phyloP scores from a whole-genome alignment of 1,140 invertebrate species.

The Drosophila pectinifera region DNA sequence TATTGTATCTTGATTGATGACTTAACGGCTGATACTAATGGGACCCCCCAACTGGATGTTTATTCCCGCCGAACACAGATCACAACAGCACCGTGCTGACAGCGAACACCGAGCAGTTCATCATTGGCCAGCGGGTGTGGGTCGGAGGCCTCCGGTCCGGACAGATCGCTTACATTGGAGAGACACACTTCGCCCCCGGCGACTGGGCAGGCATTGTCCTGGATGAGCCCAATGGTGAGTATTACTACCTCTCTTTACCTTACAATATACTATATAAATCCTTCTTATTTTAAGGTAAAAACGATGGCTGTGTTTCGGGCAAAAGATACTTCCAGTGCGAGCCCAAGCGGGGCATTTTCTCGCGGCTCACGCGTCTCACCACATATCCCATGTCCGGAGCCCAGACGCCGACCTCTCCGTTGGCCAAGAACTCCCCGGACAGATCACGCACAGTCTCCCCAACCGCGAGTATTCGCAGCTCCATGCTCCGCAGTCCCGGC shows the following conservation, averaged over 20 bases:
- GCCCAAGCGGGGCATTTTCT: slow-evolving; percentile 96
- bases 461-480: slow-evolving; percentile 85
- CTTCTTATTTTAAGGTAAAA: slow-evolving; percentile 92
- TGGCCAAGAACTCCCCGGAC: slow-evolving; percentile 75
- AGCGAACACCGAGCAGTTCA: slow-evolving; percentile 97
- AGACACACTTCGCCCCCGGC: slow-evolving; percentile 97
- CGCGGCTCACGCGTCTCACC: slow-evolving; percentile 94
- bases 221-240: slow-evolving; percentile 94
- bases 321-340: slow-evolving; percentile 97
- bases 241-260: not conserved
- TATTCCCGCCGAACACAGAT: slow-evolving; percentile 87
- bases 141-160: slow-evolving; percentile 98
- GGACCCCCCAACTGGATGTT: slow-evolving; percentile 20
- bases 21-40: slow-evolving; percentile 29
- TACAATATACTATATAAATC: no score
- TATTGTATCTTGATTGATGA: slow-evolving; percentile 52
- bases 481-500: slow-evolving; percentile 84
- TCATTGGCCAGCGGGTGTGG: slow-evolving; percentile 97
- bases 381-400: slow-evolving; percentile 87
- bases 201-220: slow-evolving; percentile 99
- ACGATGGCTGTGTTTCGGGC: slow-evolving; percentile 97
- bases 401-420: slow-evolving; percentile 74
- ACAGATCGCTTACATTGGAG: slow-evolving; percentile 98
- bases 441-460: slow-evolving; percentile 85
- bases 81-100: slow-evolving; percentile 93